phyloP scores from a whole-genome alignment of 1,140 invertebrate species.

The Achatina immaculata region DNA sequence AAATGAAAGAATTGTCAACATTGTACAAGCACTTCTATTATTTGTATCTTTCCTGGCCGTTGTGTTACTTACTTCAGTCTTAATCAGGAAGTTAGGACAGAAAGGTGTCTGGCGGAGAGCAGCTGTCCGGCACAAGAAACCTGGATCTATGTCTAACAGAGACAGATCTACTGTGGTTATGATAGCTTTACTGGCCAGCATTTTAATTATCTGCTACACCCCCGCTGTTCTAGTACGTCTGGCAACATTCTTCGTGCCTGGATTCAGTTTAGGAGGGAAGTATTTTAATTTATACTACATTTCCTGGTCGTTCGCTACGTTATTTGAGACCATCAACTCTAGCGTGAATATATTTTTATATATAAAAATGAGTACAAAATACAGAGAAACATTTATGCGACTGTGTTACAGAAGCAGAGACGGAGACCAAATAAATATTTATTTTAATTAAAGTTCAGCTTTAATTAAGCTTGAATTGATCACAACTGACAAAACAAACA shows the following conservation, averaged over 20 bases:
- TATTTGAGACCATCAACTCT: conserved; percentile 3
- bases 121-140: not conserved
- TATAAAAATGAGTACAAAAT: conserved; percentile 15
- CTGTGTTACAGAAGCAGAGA: too few species aligned
- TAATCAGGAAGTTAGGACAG: not conserved
- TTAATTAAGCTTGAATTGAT: too few species aligned
- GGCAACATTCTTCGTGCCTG: not conserved
- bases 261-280: not conserved
- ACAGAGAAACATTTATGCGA: not conserved
- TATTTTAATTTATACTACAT: not conserved
- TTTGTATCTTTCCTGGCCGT: not conserved
- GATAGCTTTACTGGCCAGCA: not conserved
- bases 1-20: not conserved
- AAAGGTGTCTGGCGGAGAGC: not conserved
- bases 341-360: conserved; percentile 24
- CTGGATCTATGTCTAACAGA: not conserved
- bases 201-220: not conserved
- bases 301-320: not conserved
- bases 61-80: not conserved
- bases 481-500: too few species aligned
- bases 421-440: too few species aligned
- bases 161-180: not conserved
- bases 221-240: not conserved
- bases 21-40: not conserved
- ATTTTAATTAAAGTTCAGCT: too few species aligned